A percentile compares a stretch with the other conserved stretches of the same genome.
These are phyloP conservation scores for cat (Felis catus) DNA, from an alignment of 2,113 vertebrate genomes.

Conservation along the genomic window F.catus_Fca126_mat1.0 CM031412.1:75303001-75303500, in stretches of 20 bases:
- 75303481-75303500: background rate
- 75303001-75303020: background rate
- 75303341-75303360: accelerated
- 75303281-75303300: accelerated
- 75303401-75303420: accelerated
- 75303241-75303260: background rate
- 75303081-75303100: no score
- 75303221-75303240: no score
- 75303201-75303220: no score
- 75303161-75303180: no score
- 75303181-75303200: no score
- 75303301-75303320: background rate
- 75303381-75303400: accelerated
- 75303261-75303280: background rate
- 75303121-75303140: no score
- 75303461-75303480: background rate
- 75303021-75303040: no score
- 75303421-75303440: accelerated
- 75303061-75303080: no score
- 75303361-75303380: accelerated
- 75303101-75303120: no score
- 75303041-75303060: no score
- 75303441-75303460: background rate
- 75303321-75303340: accelerated
- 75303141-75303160: no score